Evolutionary conservation across 2,888 invertebrate genomes (phyloP), one percentile per base, ranked within the genome.

Genomic region (Campoplex nolae): DNA sequence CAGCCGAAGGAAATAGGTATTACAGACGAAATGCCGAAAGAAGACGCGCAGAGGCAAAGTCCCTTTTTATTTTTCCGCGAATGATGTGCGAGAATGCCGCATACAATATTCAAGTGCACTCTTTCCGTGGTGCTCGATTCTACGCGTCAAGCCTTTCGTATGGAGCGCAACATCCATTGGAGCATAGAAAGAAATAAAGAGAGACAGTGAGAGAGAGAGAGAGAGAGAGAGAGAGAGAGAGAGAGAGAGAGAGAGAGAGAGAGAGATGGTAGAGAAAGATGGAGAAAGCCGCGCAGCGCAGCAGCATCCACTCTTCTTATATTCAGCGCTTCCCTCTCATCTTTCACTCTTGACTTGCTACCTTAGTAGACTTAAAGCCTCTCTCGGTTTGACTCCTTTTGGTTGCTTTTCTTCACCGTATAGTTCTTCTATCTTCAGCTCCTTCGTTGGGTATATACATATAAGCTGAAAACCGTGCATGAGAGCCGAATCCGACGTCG

Each of bases 61-160:
- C 89, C 89, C 88, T 88, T 89, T 91, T 90, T 91, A 90, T 90
- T 91, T 88, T 89, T 89, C 84, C 86, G 85, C 90, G 90, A 90
- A 90, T 90, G 90, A 91, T 90, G 90, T 90, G 91, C 89, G 90
- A 89, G 90, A 91, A 91, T 91, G 90, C 90, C 88, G 88, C 91
- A 91, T 91, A 90, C 90, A 90, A 91, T 91, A 91, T 91, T 91
- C 91, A 91, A 81, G 90, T 90, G 90, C 91, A 90, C 91, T 91
- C 89, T 90, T 62, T 74, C 32, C 89, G 90, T 89, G 88, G 90
- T 89, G 90, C 91, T 90, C 91, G 90, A 91, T 91, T 91, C 89
- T 88, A 89, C 89, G 90, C 90, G 90, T 90, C 90, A 90, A 86
- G 89, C 88, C 89, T 90, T 58, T 58, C 71, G 73, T 73, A 58